Percentiles rank a stretch among this genome's conserved stretches.
Evolutionary conservation across 2,113 vertebrate species (phyloP).

Genomic region (Anser cygnoides): DNA sequence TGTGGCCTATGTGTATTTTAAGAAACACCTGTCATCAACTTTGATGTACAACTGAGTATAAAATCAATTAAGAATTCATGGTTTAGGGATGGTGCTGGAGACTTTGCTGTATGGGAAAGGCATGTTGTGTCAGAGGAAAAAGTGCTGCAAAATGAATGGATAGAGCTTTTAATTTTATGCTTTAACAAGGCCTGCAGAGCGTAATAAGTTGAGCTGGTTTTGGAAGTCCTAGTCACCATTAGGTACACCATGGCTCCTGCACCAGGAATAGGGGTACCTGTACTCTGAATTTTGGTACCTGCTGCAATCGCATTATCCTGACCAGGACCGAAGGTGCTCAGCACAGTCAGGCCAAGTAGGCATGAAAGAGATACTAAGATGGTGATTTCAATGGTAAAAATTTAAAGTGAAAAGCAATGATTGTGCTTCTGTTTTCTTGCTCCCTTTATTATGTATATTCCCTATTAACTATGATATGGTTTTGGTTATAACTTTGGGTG

Average conservation of each 20-base stretch:
- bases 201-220: neutral
- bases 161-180: neutral
- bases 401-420: neutral
- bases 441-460: neutral
- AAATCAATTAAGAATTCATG: neutral
- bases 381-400: neutral
- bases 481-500: neutral
- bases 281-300: rapidly evolving
- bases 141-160: neutral
- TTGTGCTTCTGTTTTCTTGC: neutral
- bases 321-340: neutral
- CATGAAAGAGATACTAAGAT: neutral
- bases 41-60: neutral
- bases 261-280: rapidly evolving
- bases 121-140: neutral
- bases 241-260: rapidly evolving
- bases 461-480: rapidly evolving
- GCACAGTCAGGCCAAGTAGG: neutral
- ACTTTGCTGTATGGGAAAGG: neutral
- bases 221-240: neutral
- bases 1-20: neutral
- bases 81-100: neutral
- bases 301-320: neutral
- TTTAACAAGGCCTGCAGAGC: neutral
- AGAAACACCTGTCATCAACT: neutral